Evolutionary conservation across 2,888 invertebrate genomes (phyloP).

Genomic region (Argyra leucocephala): DNA sequence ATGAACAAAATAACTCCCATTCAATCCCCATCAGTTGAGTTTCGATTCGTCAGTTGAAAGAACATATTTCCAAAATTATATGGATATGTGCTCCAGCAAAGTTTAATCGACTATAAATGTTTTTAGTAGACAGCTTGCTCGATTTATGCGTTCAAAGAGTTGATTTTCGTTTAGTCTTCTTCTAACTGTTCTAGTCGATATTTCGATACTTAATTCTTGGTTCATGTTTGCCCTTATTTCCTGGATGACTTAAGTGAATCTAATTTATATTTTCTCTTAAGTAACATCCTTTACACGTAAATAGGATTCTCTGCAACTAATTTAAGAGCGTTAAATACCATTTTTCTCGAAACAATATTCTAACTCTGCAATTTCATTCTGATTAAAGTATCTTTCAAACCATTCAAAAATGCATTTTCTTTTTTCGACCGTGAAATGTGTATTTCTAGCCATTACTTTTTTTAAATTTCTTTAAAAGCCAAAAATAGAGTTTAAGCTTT

Average conservation of each 20-base stretch:
- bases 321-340: too few species aligned
- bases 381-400: too few species aligned
- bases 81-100: neutral
- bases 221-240: neutral
- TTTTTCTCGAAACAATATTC: too few species aligned
- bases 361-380: too few species aligned
- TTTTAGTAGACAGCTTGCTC: slow-evolving; percentile 13
- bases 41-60: slow-evolving; percentile 17
- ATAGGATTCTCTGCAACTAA: too few species aligned
- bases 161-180: neutral
- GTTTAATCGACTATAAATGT: neutral
- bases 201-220: neutral
- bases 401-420: too few species aligned
- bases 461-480: too few species aligned
- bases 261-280: too few species aligned
- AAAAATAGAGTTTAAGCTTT: too few species aligned
- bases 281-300: too few species aligned
- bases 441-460: too few species aligned
- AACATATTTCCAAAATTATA: slow-evolving; percentile 14
- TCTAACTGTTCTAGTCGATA: neutral
- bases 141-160: slow-evolving; percentile 10
- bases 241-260: neutral
- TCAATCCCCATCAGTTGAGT: slow-evolving; percentile 14
- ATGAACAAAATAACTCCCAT: slow-evolving; percentile 15
- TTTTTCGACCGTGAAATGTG: too few species aligned